Base-by-base conservation (phyloP, 2,888 invertebrate species). In the Beris chalybata region DNA sequence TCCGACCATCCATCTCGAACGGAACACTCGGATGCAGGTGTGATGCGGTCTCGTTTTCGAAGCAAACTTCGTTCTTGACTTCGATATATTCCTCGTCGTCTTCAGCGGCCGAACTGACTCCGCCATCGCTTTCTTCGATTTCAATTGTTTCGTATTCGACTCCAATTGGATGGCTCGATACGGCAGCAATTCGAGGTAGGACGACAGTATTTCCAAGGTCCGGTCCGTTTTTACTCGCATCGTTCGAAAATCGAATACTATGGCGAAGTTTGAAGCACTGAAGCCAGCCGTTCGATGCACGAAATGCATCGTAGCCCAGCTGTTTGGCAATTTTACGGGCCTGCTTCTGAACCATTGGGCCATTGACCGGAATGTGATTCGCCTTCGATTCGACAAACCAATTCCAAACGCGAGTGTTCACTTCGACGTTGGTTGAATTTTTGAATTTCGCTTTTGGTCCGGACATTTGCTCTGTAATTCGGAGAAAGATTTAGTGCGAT, bases 181-280 rank as follows among this genome's bases (percentile, higher is more conserved):
- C 58, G 7, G 9, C 57, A 12, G 44, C 22, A 38, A 38, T 38
- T 9, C 38, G 38, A 1, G 38, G 38, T 5, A 9, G 5, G 9
- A 13, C 9, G 4, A 32, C 13, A 31, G 54, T 32, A 30, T 52
- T 52, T 29, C 2, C 52, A 22, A 7, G 29, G 22, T 15, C 29
- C 5, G 38, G 38, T 43, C 50, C 50, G 52, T 50, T 31, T 43
- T 43, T 50, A 43, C 50, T 61, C 61, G 31, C 9, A 15, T 15
- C 15, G 9, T n/a, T 13, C 43, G 61, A 22, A 22, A 61, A 61
- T 15, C 61, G 61, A 13, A 61, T 61, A 50, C 50, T 61, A 38
- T 61, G 61, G 29, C 61, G 61, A 50, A 61, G 50, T 29, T 61
- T 61, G 61, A 61, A 61, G 52, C 61, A 61, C 61, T 61, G 61